Evolutionary conservation across 2,888 invertebrate genomes (phyloP).

Genomic region (Acanthosoma haemorrhoidale): DNA sequence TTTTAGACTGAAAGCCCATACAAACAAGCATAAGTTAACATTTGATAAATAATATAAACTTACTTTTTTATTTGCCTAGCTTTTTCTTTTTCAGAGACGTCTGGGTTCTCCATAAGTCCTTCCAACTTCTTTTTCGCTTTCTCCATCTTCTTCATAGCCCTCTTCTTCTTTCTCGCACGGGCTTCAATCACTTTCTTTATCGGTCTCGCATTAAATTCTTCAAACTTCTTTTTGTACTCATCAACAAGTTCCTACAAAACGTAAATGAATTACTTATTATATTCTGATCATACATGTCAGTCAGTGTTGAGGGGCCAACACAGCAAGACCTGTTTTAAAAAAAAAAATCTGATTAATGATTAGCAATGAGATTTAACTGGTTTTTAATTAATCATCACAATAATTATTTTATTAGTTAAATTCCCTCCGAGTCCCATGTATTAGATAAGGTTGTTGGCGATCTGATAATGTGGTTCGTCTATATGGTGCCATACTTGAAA

Average conservation of each 20-base stretch:
- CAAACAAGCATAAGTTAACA: background rate
- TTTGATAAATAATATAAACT: slow-evolving; percentile 45
- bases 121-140: slow-evolving; percentile 95
- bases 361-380: too few species aligned
- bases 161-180: slow-evolving; percentile 93
- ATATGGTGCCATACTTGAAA: too few species aligned
- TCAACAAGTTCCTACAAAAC: slow-evolving; percentile 64
- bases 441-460: too few species aligned
- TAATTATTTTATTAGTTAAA: too few species aligned
- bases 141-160: slow-evolving; percentile 76
- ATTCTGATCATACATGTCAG: too few species aligned
- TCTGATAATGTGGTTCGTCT: too few species aligned
- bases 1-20: too few species aligned
- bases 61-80: slow-evolving; percentile 83
- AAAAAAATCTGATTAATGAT: too few species aligned
- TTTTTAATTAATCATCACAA: too few species aligned
- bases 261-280: slow-evolving; percentile 3
- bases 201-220: slow-evolving; percentile 87
- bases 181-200: slow-evolving; percentile 98
- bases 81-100: slow-evolving; percentile 89
- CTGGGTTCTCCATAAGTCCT: slow-evolving; percentile 81
- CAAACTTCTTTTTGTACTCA: slow-evolving; percentile 74
- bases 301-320: too few species aligned
- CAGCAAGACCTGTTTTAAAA: too few species aligned
- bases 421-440: too few species aligned